Evolutionary conservation across 2,113 vertebrate genomes (phyloP).

Genomic region (Micronycteris hirsuta): DNA sequence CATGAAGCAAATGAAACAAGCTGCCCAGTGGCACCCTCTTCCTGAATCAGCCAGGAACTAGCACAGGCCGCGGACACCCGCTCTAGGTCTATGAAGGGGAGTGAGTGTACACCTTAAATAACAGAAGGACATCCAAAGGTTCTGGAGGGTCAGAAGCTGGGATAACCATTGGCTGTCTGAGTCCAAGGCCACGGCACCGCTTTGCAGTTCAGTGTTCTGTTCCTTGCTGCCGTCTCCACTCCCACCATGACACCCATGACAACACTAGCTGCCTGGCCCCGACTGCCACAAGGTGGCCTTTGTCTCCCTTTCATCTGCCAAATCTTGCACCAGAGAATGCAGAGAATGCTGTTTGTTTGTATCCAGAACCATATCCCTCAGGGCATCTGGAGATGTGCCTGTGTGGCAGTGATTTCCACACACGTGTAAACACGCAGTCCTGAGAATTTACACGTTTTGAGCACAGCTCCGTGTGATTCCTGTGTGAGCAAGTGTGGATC

Average conservation of each 20-base stretch:
- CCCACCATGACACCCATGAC: too few species aligned
- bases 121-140: background rate
- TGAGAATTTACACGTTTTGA: too few species aligned
- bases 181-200: background rate
- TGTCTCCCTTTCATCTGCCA: background rate
- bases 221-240: background rate
- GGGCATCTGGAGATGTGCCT: too few species aligned
- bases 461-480: too few species aligned
- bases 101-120: too few species aligned
- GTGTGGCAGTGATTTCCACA: too few species aligned
- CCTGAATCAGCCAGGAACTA: background rate
- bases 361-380: background rate
- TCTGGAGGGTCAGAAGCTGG: background rate
- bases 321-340: background rate
- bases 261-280: accelerated
- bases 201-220: background rate
- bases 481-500: too few species aligned
- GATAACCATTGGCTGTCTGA: background rate
- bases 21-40: background rate
- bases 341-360: too few species aligned
- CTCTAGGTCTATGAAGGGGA: background rate
- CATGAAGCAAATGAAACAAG: background rate
- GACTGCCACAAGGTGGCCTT: background rate
- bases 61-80: background rate
- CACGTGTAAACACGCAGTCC: too few species aligned